Evolutionary conservation across 2,113 vertebrate genomes (phyloP), one percentile per base, ranked within the genome.

Genomic region (Pampusana beccarii): DNA sequence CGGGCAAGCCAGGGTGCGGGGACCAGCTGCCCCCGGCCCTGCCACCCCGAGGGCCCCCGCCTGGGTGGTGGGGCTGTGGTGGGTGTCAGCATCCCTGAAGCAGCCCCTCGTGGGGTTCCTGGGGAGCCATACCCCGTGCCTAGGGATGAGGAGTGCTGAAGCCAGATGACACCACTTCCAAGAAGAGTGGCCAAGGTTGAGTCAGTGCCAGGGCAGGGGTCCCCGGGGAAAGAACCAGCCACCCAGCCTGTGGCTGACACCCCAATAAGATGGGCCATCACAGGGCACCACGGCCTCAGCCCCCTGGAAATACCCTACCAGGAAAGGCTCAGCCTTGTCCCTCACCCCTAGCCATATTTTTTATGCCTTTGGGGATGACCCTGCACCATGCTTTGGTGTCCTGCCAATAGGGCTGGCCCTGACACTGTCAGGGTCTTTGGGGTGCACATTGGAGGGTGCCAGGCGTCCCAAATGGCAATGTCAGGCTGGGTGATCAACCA

Each of bases 1-100:
- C 5, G 4, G 60, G 21, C n/a, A 56, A 73, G 64, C 25, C 5
- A 1, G 69, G 40, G 46, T 9, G 10, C 2, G 5, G 48, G 69
- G 23, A 86, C 33, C 4, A 9, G 42, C 53, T 73, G 15, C 21
- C 46, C n/a, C 46, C 1, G 1, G 34, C 16, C 54, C 42, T 4
- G 0, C 16, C 5, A 2, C 24, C 12, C 28, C 1, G 0, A 17
- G 33, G 48, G 36, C 9, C 11, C 48, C 36, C 24, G 11, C 14
- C 23, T 0, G 0, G 34, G 5, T 0, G 0, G 0, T 17, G 42
- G 51, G 61, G 26, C 3, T 4, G 42, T 34, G 28, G 28, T 1
- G 11, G 29, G 19, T 82, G 28, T 16, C 60, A 65, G 54, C 6
- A 70, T 42, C 20, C n/a, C 54, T 50, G 0, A 4, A 3, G 16